Evolutionary conservation across 2,113 vertebrate genomes (phyloP), one percentile per base, ranked within the genome.

Genomic region (Neogobius melanostomus): DNA sequence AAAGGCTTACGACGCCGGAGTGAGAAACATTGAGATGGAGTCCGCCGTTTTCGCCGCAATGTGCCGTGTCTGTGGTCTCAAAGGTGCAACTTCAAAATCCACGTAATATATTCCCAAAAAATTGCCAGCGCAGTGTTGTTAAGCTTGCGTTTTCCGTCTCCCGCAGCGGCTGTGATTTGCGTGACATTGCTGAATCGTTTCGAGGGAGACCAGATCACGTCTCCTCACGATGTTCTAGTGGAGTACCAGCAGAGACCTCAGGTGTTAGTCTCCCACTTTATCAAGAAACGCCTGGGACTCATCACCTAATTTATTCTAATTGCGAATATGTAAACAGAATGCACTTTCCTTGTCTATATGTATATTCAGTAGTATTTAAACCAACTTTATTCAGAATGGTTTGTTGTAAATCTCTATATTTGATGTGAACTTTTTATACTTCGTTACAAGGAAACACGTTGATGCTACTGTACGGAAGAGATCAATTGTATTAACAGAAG

Each of bases 1-100:
- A 62, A 95, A 93, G 79, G 94, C 95, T 1, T 88, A 95, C 0
- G 85, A 90, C 0, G 91, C 94, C 0, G 90, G 95, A 0, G 85
- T 96, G 71, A 93, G 93, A 85, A 98, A 96, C 70, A 96, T 93
- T 0, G 95, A 98, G 83, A 97, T 95, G 94, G 97, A 96, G 83
- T 95, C 94, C 36, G 92, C 93, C 0, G 95, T 93, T 0, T 95
- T 96, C 0, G 94, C 94, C 1, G 95, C 95, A 11, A 95, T 95
- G 91, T 95, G 95, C n/a, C 81, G 91, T 6, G 80, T 94, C 46
- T 96, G 95, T 68, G 94, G 93, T 63, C 91, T 97, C 16, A 96
- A 91, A 95, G 95, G 95, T 94, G 81, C 36, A 36, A 28, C 11
- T 21, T 42, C 6, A 59, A 36, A 14, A 42, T 6, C 11, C 14